Evolutionary conservation across 2,888 invertebrate species (phyloP).

Genomic region (Hypena proboscidalis): DNA sequence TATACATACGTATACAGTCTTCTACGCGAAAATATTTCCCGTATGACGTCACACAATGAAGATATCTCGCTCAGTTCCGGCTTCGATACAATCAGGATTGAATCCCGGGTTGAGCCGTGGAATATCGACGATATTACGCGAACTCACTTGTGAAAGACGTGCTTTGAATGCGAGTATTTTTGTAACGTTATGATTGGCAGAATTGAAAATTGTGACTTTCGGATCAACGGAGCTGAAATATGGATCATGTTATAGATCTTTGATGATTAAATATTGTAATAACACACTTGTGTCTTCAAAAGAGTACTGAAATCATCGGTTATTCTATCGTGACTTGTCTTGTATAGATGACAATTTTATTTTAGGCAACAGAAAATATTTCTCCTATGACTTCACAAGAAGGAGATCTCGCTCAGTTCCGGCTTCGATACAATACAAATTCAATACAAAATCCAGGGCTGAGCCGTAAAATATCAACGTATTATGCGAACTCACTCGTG

Average conservation of each 20-base stretch:
- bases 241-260: too few species aligned
- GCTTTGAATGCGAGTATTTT: slow-evolving; percentile 26
- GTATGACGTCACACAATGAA: slow-evolving; percentile 24
- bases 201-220: background rate
- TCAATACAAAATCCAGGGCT: slow-evolving; percentile 28
- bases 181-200: slow-evolving; percentile 13
- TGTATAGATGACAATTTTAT: too few species aligned
- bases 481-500: slow-evolving; percentile 20
- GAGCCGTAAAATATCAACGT: slow-evolving; percentile 14
- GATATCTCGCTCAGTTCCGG: slow-evolving; percentile 19
- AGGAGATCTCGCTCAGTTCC: slow-evolving; percentile 23
- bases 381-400: slow-evolving; percentile 19
- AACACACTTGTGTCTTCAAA: too few species aligned
- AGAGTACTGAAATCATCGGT: too few species aligned
- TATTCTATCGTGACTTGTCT: too few species aligned
- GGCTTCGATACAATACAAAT: slow-evolving; percentile 30
- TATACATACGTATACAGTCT: background rate
- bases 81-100: slow-evolving; percentile 33
- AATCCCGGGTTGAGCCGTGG: slow-evolving; percentile 20
- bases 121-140: slow-evolving; percentile 17
- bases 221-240: background rate
- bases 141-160: slow-evolving; percentile 28
- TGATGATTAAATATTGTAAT: too few species aligned
- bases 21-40: slow-evolving; percentile 15
- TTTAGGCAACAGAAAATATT: too few species aligned